Percentiles rank a stretch among this genome's conserved stretches.
Evolutionary conservation across 2,888 invertebrate genomes (phyloP).

Genomic region (Leuctra nigra): DNA sequence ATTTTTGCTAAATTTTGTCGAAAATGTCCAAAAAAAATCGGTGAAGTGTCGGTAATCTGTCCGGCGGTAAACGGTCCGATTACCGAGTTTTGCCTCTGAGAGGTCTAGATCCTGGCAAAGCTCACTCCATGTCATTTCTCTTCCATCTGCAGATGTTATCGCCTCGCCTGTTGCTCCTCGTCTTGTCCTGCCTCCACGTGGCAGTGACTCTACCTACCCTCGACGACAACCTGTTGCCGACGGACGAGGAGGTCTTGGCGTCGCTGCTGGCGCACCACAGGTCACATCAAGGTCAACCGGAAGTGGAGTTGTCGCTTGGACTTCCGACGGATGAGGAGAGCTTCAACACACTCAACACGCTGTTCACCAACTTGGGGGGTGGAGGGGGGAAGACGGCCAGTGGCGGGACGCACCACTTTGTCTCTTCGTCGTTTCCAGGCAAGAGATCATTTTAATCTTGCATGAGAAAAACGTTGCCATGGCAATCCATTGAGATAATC

Average conservation of each 20-base stretch:
- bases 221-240: slow-evolving; percentile 30
- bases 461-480: too few species aligned
- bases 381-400: slow-evolving; percentile 29
- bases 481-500: too few species aligned
- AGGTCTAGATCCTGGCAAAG: too few species aligned
- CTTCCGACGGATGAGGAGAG: slow-evolving; percentile 31
- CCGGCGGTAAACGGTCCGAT: neutral
- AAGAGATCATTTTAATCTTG: too few species aligned
- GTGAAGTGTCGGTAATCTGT: neutral
- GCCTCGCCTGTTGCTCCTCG: slow-evolving; percentile 19
- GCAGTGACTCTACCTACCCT: slow-evolving; percentile 23
- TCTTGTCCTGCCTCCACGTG: slow-evolving; percentile 16
- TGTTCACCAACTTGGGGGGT: slow-evolving; percentile 21
- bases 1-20: too few species aligned
- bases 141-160: slow-evolving; percentile 22
- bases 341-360: slow-evolving; percentile 29
- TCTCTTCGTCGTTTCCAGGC: slow-evolving; percentile 35
- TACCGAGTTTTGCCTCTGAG: too few species aligned
- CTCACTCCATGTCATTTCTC: neutral
- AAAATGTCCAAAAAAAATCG: too few species aligned
- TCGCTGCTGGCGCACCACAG: slow-evolving; percentile 21
- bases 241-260: slow-evolving; percentile 29
- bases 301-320: slow-evolving; percentile 28
- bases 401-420: slow-evolving; percentile 32
- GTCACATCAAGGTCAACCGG: slow-evolving; percentile 27